Conservation (phyloP, 2,113 vertebrate species). For the Thymallus thymallus region DNA sequence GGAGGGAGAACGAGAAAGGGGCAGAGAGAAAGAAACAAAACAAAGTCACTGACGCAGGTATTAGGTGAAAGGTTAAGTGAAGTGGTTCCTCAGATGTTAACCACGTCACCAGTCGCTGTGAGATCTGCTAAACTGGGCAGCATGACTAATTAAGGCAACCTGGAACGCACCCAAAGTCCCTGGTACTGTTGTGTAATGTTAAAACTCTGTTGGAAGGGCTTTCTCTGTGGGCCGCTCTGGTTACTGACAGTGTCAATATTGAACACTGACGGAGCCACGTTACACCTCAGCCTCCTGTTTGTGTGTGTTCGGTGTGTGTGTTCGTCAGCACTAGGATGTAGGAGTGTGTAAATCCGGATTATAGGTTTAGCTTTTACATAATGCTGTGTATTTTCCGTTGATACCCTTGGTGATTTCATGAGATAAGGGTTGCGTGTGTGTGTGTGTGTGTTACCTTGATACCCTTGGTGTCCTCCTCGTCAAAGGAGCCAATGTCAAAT, state of each 20-base stretch:
- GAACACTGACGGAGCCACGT: neutral
- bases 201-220: too few relatives aligned
- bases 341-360: neutral
- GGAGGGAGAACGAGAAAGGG: neutral
- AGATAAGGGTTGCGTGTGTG: neutral
- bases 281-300: neutral
- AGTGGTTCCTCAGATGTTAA: too few relatives aligned
- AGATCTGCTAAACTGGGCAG: too few relatives aligned
- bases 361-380: too few relatives aligned
- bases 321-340: neutral
- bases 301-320: neutral
- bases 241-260: neutral
- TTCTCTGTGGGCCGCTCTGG: neutral
- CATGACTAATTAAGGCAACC: too few relatives aligned
- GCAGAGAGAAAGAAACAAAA: neutral
- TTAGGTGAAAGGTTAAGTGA: too few relatives aligned
- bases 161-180: too few relatives aligned
- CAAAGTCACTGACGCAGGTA: too few relatives aligned
- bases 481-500: slow-evolving; percentile 97
- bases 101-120: too few relatives aligned
- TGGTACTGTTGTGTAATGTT: too few relatives aligned
- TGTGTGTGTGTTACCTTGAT: slow-evolving; percentile 82
- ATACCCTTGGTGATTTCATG: too few relatives aligned
- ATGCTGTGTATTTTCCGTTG: too few relatives aligned
- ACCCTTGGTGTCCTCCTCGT: slow-evolving; percentile 98